These are phyloP conservation scores for Chaenocephalus aceratus DNA, from an alignment of 2,113 vertebrate species.

Conservation along the genomic window DNA sequence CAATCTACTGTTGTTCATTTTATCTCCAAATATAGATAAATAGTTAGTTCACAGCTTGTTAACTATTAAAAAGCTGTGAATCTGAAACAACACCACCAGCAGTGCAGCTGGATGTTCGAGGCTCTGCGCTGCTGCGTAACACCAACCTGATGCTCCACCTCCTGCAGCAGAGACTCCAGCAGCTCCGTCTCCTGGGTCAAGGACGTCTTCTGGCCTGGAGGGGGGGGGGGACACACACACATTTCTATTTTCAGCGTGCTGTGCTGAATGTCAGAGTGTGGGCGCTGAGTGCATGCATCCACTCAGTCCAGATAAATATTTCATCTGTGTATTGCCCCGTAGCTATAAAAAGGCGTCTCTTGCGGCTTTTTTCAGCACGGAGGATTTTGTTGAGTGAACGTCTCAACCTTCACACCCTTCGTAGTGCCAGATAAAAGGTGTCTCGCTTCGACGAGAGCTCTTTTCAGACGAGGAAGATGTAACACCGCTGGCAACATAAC, in stretches of 20 bases:
- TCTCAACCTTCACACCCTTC: constrained; percentile 20
- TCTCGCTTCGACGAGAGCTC: background rate
- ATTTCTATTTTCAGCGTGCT: constrained; percentile 69
- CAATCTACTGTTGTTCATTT: no score
- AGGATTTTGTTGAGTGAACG: constrained; percentile 16
- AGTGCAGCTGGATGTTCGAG: background rate
- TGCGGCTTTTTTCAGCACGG: constrained; percentile 19
- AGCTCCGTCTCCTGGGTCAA: constrained; percentile 98
- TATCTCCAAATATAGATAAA: background rate
- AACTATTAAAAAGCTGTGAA: background rate
- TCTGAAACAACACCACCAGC: background rate
- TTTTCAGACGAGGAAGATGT: background rate
- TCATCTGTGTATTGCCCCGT: constrained; percentile 39
- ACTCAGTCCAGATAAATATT: constrained; percentile 70
- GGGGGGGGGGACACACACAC: constrained; percentile 35
- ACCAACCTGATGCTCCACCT: constrained; percentile 97
- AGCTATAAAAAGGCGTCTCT: constrained; percentile 49
- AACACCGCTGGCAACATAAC: background rate
- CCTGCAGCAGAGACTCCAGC: constrained; percentile 96
- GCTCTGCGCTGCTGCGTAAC: constrained; percentile 10
- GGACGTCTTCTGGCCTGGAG: constrained; percentile 96
- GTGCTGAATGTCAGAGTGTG: constrained; percentile 50
- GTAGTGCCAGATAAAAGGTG: background rate
- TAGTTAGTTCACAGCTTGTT: background rate
- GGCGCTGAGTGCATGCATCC: constrained; percentile 40